phyloP scores from a whole-genome alignment of 2,797 vertebrate species.

The Pogonophryne albipinna region DNA sequence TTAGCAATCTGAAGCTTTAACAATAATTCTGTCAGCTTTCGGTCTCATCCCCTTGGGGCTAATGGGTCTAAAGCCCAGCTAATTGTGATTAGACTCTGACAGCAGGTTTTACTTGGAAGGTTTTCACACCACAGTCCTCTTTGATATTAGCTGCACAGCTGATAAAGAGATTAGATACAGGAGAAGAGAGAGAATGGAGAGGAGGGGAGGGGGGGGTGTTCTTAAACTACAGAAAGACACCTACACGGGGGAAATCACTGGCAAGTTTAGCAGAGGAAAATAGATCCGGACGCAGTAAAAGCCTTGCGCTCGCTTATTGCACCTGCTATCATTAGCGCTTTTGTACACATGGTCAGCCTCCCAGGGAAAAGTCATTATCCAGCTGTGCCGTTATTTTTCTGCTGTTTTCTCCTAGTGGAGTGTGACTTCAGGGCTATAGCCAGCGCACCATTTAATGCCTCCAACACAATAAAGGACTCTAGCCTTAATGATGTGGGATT shows the following conservation, averaged over 20 bases:
- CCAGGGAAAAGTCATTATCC: constrained; percentile 85
- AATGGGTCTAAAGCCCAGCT: constrained; percentile 77
- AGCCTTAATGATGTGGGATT: constrained; percentile 84
- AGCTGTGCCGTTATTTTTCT: constrained; percentile 82
- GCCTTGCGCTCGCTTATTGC: constrained; percentile 78
- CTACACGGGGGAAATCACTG: constrained; percentile 83
- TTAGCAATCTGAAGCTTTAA: constrained; percentile 69
- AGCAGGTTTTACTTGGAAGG: constrained; percentile 78
- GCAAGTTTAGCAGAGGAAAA: constrained; percentile 81
- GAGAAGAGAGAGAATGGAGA: constrained; percentile 26
- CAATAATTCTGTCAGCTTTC: constrained; percentile 69
- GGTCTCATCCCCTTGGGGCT: constrained; percentile 69
- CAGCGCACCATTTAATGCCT: constrained; percentile 80
- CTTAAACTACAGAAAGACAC: constrained; percentile 82
- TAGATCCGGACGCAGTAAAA: constrained; percentile 81
- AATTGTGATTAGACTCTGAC: constrained; percentile 81
- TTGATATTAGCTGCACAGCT: constrained; percentile 79
- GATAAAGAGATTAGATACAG: constrained; percentile 81
- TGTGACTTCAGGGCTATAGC: constrained; percentile 80
- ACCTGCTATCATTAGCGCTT: constrained; percentile 84
- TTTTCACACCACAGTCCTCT: constrained; percentile 76
- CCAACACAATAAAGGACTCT: constrained; percentile 83
- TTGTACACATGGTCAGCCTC: constrained; percentile 84
- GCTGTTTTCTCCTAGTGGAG: constrained; percentile 78
- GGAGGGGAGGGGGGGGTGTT: constrained; percentile 40